phyloP scores from a whole-genome alignment of 1,140 invertebrate species.

The Eumaeus atala region DNA sequence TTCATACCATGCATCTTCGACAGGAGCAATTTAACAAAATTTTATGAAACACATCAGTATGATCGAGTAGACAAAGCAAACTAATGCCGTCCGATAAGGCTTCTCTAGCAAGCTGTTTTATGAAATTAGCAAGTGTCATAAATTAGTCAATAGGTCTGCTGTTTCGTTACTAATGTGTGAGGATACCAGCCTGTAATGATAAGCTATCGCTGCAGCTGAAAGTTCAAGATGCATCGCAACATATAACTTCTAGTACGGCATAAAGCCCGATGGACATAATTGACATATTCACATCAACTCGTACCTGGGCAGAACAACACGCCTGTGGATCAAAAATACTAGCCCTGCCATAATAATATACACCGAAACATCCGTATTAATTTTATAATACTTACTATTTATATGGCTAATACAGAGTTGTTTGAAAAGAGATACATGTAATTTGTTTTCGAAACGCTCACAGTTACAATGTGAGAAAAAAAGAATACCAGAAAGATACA shows the following conservation, averaged over 20 bases:
- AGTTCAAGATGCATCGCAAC: neutral
- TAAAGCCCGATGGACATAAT: neutral
- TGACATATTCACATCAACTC: neutral
- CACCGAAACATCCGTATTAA: neutral
- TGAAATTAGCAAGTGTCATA: too few relatives aligned
- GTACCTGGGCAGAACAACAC: too few relatives aligned
- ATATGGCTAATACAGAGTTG: neutral
- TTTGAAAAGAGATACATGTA: neutral
- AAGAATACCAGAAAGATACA: neutral
- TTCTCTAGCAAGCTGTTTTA: neutral
- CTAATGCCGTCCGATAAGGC: neutral
- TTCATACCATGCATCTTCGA: conserved; percentile 5
- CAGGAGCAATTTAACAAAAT: neutral
- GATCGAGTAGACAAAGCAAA: neutral
- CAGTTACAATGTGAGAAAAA: neutral
- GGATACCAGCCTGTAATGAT: neutral
- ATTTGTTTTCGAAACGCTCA: neutral
- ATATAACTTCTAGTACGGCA: neutral
- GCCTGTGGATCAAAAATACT: neutral
- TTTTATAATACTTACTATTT: too few relatives aligned
- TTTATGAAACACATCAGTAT: neutral
- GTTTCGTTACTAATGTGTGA: conserved; percentile 3
- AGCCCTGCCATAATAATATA: neutral
- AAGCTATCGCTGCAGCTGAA: neutral
- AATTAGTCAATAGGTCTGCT: too few relatives aligned